These are phyloP conservation scores for Clanis bilineata DNA, from an alignment of 2,888 invertebrate genomes.

Conservation along the genomic window DNA sequence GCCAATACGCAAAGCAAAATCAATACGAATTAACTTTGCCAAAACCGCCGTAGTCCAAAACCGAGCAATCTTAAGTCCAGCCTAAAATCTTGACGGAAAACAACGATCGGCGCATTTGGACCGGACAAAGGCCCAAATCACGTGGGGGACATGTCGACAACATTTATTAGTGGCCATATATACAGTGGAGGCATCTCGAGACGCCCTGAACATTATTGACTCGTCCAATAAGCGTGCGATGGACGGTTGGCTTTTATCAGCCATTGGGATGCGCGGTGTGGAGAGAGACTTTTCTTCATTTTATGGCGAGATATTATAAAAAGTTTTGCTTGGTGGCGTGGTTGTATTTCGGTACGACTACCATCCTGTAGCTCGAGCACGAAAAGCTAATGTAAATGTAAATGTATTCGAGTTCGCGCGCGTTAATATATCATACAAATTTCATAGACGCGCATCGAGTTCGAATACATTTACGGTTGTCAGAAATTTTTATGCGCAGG, in stretches of 20 bases:
- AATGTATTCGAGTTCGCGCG: no score
- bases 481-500: no score
- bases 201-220: slow-evolving; percentile 74
- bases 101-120: background rate
- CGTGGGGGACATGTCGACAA: slow-evolving; percentile 56
- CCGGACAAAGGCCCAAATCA: slow-evolving; percentile 45
- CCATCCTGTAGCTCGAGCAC: no score
- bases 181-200: slow-evolving; percentile 51
- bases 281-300: slow-evolving; percentile 37
- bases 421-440: no score
- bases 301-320: background rate
- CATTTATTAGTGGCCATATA: slow-evolving; percentile 59
- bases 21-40: no score
- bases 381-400: no score
- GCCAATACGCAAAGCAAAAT: no score
- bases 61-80: background rate
- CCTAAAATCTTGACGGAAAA: slow-evolving; percentile 20
- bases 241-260: slow-evolving; percentile 70
- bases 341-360: no score
- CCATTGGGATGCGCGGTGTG: slow-evolving; percentile 29
- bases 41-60: no score
- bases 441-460: no score
- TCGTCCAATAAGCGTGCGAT: slow-evolving; percentile 77
- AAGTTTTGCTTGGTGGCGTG: no score
- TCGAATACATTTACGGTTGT: no score